Percentiles rank a stretch among this genome's conserved stretches.
These are phyloP conservation scores for Amblyraja radiata DNA, from an alignment of 2,797 vertebrate genomes.

Conservation along the genomic window DNA sequence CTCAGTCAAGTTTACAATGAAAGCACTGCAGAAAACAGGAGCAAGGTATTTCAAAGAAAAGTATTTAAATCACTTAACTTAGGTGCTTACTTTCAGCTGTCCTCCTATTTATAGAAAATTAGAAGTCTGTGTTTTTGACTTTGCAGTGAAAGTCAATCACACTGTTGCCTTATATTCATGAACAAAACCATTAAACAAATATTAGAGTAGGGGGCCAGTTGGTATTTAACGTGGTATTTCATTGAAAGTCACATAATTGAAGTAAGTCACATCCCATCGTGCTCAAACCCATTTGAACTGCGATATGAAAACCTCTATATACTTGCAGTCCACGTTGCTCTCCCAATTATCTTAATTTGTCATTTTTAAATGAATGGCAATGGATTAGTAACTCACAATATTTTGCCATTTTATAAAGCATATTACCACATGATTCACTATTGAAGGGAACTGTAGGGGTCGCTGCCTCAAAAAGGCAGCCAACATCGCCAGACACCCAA, in stretches of 20 bases:
- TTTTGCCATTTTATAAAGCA: not conserved
- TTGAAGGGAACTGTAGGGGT: too few species aligned
- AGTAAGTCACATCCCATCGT: too few species aligned
- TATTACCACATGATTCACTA: not conserved
- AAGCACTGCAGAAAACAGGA: not conserved
- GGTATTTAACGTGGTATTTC: not conserved
- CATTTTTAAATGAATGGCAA: not conserved
- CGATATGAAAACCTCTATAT: not conserved
- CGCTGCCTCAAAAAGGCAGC: too few species aligned
- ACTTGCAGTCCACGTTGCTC: not conserved
- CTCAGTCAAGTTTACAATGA: slow-evolving; percentile 17
- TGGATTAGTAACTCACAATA: not conserved
- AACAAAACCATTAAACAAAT: not conserved
- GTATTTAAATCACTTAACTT: not conserved
- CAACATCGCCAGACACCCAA: too few species aligned
- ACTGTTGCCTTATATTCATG: not conserved
- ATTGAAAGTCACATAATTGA: too few species aligned
- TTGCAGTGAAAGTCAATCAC: not conserved
- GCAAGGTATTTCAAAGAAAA: not conserved
- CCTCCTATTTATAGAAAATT: not conserved
- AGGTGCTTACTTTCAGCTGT: slow-evolving; percentile 14
- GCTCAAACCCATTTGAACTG: not conserved
- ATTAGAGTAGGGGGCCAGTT: not conserved
- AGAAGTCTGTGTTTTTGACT: not conserved
- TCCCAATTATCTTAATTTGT: not conserved